These are phyloP conservation scores for Oeneis ivallda DNA, from an alignment of 2,888 invertebrate species.

Conservation along the genomic window DNA sequence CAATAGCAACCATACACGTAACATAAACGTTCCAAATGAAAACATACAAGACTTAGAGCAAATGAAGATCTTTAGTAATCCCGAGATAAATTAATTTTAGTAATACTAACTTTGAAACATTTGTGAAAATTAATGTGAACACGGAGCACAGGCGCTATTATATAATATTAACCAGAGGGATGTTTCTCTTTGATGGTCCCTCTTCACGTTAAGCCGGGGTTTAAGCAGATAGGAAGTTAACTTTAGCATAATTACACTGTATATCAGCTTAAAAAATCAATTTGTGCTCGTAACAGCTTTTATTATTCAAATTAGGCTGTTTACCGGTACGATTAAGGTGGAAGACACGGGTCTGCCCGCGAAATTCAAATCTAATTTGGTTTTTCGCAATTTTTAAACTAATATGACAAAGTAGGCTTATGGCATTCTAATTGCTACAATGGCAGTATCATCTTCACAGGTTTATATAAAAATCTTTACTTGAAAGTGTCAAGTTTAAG, in stretches of 20 bases:
- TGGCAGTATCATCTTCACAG: no score
- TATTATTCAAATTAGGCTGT: constrained; percentile 24
- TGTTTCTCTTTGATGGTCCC: constrained; percentile 69
- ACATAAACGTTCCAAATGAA: background rate
- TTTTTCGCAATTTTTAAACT: no score
- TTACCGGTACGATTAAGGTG: background rate
- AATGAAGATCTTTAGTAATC: constrained; percentile 16
- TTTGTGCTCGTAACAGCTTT: constrained; percentile 24
- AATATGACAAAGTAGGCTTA: no score
- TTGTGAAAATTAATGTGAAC: constrained; percentile 74
- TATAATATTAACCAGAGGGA: constrained; percentile 70
- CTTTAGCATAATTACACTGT: constrained; percentile 74
- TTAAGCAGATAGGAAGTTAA: constrained; percentile 66
- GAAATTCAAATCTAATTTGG: no score
- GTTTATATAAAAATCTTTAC: no score
- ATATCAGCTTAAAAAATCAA: constrained; percentile 66
- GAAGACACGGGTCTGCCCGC: no score
- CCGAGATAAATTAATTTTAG: constrained; percentile 24
- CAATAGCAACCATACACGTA: background rate
- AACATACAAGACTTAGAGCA: background rate
- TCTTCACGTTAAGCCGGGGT: constrained; percentile 63
- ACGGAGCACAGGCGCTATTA: constrained; percentile 68
- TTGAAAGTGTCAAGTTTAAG: no score
- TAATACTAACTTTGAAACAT: constrained; percentile 43
- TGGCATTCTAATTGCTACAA: no score